A percentile compares a stretch with the other conserved stretches of the same genome.
Conservation (phyloP, 2,113 vertebrate species). For the Clarias batrachus region DNA sequence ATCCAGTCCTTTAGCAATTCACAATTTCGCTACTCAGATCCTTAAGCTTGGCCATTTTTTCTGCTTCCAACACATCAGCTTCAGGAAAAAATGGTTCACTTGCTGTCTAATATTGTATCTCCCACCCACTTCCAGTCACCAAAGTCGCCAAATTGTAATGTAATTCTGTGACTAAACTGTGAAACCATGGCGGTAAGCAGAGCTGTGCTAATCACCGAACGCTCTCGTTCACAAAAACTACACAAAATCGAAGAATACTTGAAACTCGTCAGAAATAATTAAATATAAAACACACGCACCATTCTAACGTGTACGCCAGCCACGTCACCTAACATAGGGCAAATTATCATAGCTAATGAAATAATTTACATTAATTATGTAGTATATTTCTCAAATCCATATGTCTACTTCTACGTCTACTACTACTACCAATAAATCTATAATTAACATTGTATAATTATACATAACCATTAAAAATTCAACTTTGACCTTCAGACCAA, state of each 20-base stretch:
- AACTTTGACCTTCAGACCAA: not conserved
- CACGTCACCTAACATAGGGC: not conserved
- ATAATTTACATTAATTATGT: conserved; percentile 1
- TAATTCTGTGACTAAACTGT: not conserved
- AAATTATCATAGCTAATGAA: not conserved
- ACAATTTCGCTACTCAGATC: no score
- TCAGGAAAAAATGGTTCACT: no score
- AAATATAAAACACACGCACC: conserved; percentile 4
- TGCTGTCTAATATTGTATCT: no score
- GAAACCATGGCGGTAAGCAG: not conserved
- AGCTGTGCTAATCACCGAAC: not conserved
- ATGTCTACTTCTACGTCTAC: not conserved
- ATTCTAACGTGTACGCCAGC: not conserved
- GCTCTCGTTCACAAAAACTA: not conserved
- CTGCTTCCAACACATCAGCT: no score
- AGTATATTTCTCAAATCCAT: not conserved
- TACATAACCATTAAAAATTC: not conserved
- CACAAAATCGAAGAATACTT: not conserved
- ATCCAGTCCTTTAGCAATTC: no score
- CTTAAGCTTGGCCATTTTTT: no score
- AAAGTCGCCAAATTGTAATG: no score
- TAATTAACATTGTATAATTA: not conserved
- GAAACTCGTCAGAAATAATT: not conserved
- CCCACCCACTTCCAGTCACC: no score
- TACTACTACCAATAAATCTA: not conserved